Base-by-base conservation (phyloP, 92 coral and sea anemone species). In the Zoanthus sansibaricus region DNA sequence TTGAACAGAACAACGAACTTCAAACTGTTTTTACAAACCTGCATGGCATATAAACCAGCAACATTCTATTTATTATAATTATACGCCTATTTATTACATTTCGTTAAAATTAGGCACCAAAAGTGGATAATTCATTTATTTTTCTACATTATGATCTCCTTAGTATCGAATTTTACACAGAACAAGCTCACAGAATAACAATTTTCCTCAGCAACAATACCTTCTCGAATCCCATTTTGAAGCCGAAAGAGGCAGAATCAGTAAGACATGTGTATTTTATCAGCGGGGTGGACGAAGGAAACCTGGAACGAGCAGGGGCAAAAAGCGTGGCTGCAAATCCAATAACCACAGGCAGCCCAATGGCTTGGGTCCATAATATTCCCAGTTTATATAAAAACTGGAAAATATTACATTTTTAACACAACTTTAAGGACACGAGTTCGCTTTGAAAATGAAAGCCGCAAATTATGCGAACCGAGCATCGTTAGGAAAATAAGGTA, bases 211-310 rank as follows among this genome's bases (percentile, higher is more conserved):
- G 59, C 85, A 6, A 12, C 45, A 20, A 44, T 97, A 97, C 99
- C 99, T 97, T 97, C 89, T 95, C 98, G 79, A 97, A 97, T 87
- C 98, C 98, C 99, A 97, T 97, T 94, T 75, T 87, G 88, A 91
- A 89, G 92, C 90, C 87, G 93, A 83, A 93, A 86, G 89, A 89
- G 98, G 92, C 95, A 93, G 99, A 76, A 83, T 82, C 85, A 83
- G 78, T 11, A 75, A 55, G 87, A 89, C 96, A 91, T 93, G 96
- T 88, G 91, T 89, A 77, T 12, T 58, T 46, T 37, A 93, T 91
- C 87, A 86, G 75, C 86, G 98, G 98, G 98, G 98, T 79, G 95
- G 98, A 82, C 98, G 64, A 85, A 89, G 69, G 47, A 72, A 59
- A 51, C 45, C 37, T 51, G 82, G 8, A 47, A 9, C 70, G 58